Conservation (phyloP, 2,113 vertebrate genomes). For the Excalfactoria chinensis region DNA sequence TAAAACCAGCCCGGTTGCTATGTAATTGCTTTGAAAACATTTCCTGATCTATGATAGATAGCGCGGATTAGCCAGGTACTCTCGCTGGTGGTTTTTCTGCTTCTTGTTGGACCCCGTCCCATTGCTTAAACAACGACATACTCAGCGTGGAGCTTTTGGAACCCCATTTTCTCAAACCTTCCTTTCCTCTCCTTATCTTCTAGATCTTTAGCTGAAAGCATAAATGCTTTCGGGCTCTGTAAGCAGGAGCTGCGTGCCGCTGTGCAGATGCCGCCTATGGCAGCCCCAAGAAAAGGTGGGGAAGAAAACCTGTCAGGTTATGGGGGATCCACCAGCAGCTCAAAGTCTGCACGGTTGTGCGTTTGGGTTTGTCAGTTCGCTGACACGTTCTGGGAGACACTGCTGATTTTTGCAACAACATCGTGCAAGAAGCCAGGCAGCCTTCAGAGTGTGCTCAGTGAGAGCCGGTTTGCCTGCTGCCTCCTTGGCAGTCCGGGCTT, state of each 20-base stretch:
- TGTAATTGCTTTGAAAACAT: background rate
- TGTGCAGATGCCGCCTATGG: background rate
- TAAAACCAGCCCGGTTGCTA: background rate
- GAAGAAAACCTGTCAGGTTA: background rate
- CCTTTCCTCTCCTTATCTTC: background rate
- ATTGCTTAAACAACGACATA: fast-evolving
- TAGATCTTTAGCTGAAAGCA: background rate
- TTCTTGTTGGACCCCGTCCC: background rate
- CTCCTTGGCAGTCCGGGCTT: slow-evolving; percentile 46
- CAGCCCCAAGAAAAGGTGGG: background rate
- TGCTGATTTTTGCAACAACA: background rate
- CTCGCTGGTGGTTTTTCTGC: background rate
- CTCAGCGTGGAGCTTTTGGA: background rate
- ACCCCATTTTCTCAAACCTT: background rate
- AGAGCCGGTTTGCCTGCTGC: slow-evolving; percentile 36
- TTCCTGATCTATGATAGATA: background rate
- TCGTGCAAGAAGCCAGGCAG: background rate
- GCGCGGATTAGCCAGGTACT: fast-evolving
- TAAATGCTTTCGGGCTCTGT: background rate
- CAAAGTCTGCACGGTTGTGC: fast-evolving
- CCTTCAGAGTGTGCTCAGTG: background rate
- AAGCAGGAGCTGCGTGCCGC: background rate
- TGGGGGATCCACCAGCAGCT: fast-evolving
- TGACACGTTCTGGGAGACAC: background rate
- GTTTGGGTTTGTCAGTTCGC: background rate